Conservation (phyloP, 2,888 invertebrate species). For the Conus canariensis region DNA sequence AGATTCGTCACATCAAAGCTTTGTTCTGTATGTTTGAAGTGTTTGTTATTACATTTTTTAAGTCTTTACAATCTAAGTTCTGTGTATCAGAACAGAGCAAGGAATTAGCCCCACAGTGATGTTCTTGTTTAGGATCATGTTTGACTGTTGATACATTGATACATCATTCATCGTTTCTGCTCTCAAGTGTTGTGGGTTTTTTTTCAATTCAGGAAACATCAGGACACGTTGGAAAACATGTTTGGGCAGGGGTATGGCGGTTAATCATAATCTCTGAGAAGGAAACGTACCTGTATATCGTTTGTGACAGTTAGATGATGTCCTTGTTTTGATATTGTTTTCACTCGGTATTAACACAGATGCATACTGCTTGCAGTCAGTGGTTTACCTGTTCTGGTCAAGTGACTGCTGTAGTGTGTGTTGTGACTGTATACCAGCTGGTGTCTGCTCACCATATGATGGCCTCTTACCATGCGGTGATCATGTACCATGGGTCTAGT, state of each 20-base stretch:
- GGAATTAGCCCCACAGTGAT: too few relatives aligned
- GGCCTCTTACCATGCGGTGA: too few relatives aligned
- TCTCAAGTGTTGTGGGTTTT: neutral
- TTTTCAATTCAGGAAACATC: slow-evolving; percentile 8
- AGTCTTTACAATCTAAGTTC: too few relatives aligned
- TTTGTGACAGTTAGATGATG: neutral
- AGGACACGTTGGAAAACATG: slow-evolving; percentile 21
- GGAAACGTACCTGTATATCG: neutral
- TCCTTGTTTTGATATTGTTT: neutral
- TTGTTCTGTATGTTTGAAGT: too few relatives aligned
- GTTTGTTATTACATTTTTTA: too few relatives aligned
- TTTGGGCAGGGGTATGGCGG: slow-evolving; percentile 24
- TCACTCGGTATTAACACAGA: neutral
- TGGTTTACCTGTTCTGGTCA: neutral
- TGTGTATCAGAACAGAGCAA: too few relatives aligned
- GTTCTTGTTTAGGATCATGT: too few relatives aligned
- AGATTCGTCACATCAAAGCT: too few relatives aligned
- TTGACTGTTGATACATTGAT: too few relatives aligned
- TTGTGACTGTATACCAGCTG: too few relatives aligned
- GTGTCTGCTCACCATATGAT: too few relatives aligned
- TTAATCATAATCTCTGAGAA: neutral
- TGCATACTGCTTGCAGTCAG: neutral
- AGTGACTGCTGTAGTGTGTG: neutral
- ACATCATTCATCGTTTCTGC: neutral
- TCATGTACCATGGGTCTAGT: too few relatives aligned